Conservation (phyloP, 2,888 invertebrate genomes). For the Furcula furcula region DNA sequence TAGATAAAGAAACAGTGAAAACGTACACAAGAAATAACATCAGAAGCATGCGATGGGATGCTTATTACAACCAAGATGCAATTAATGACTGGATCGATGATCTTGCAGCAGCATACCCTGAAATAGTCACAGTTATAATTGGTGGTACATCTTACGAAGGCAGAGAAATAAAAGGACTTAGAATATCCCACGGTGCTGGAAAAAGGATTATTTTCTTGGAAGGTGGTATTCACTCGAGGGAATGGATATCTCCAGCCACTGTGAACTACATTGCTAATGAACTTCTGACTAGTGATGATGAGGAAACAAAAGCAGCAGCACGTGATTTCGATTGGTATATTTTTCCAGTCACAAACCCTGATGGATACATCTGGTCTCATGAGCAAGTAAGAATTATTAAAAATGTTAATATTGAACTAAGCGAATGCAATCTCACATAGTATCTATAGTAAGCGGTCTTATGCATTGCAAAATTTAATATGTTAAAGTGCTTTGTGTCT, state of each 20-base stretch:
- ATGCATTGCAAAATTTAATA: too few species aligned
- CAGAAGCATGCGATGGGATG: slow-evolving; percentile 65
- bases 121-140: slow-evolving; percentile 58
- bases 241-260: slow-evolving; percentile 87
- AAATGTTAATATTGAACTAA: too few species aligned
- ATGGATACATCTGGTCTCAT: slow-evolving; percentile 86
- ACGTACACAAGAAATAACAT: slow-evolving; percentile 31
- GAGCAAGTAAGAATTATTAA: slow-evolving; percentile 80
- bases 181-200: slow-evolving; percentile 46
- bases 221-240: slow-evolving; percentile 86
- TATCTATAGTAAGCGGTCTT: too few species aligned
- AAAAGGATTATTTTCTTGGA: slow-evolving; percentile 56
- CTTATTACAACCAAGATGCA: slow-evolving; percentile 81
- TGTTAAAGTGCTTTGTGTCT: too few species aligned
- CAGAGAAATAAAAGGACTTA: slow-evolving; percentile 66
- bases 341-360: slow-evolving; percentile 87
- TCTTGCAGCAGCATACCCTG: slow-evolving; percentile 65
- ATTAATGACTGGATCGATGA: slow-evolving; percentile 82
- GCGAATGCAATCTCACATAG: too few species aligned
- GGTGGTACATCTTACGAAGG: slow-evolving; percentile 70
- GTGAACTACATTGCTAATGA: slow-evolving; percentile 86
- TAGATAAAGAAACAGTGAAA: slow-evolving; percentile 62
- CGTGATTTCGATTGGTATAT: slow-evolving; percentile 88
- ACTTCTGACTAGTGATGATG: slow-evolving; percentile 81
- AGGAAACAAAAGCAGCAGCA: slow-evolving; percentile 76